A percentile compares a stretch with the other conserved stretches of the same genome.
Conservation (phyloP, 1,140 invertebrate species). For the Tachypleus tridentatus region DNA sequence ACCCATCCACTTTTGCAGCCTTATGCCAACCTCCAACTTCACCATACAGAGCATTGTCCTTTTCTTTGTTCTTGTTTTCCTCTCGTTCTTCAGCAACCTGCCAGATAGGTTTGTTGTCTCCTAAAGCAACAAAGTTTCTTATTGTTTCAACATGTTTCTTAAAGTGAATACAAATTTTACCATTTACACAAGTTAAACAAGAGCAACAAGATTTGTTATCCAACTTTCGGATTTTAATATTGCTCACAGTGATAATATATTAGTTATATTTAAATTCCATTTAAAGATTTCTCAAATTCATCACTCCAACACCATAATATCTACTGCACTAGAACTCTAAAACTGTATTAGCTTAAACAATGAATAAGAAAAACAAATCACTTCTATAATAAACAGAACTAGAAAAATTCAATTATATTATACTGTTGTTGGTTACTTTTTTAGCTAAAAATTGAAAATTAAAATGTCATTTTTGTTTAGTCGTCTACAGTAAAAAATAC, state of each 20-base stretch:
- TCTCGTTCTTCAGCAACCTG: constrained; percentile 97
- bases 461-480: no score
- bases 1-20: constrained; percentile 37
- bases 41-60: constrained; percentile 72
- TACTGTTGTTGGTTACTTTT: no score
- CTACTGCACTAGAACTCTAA: no score
- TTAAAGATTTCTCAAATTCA: no score
- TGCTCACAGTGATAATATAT: not conserved
- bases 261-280: not conserved
- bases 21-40: constrained; percentile 97
- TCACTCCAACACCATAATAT: no score
- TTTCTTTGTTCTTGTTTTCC: constrained; percentile 82
- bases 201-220: not conserved
- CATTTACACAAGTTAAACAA: not conserved
- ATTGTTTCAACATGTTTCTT: not conserved
- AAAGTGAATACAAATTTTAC: not conserved
- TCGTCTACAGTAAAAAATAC: no score
- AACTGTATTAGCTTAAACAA: no score
- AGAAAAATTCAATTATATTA: no score
- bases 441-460: no score
- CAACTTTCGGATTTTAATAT: not conserved
- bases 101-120: constrained; percentile 97
- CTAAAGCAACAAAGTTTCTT: not conserved
- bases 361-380: no score
- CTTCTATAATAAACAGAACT: no score